These are phyloP conservation scores for Selene dorsalis DNA, from an alignment of 2,797 vertebrate species.

Conservation along the genomic window DNA sequence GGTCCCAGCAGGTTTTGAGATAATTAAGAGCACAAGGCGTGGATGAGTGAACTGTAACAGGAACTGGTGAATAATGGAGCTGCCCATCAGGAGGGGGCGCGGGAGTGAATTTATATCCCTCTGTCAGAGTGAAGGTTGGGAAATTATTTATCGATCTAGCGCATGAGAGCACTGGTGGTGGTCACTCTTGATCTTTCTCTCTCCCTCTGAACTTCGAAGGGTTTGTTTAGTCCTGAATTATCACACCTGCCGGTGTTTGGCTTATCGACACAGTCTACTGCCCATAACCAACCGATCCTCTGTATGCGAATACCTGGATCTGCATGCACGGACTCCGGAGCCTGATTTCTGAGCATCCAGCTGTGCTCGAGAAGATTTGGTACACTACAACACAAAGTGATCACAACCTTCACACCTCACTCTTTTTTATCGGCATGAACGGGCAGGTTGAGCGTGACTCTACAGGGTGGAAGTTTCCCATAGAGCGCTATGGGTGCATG, in stretches of 20 bases:
- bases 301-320: conserved; percentile 3
- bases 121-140: conserved; percentile 53
- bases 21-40: conserved; percentile 43
- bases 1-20: conserved; percentile 34
- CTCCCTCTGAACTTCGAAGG: conserved; percentile 29
- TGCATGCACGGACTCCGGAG: background rate
- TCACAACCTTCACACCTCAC: background rate
- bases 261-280: conserved; percentile 31
- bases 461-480: conserved; percentile 40
- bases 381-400: conserved; percentile 16
- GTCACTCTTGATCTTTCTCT: conserved; percentile 41
- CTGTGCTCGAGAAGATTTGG: conserved; percentile 24
- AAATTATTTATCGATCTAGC: conserved; percentile 74
- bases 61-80: conserved; percentile 58
- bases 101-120: conserved; percentile 55
- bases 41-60: conserved; percentile 12
- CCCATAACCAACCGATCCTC: conserved; percentile 2
- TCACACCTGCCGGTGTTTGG: conserved; percentile 12
- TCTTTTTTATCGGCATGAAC: background rate
- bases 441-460: conserved; percentile 13
- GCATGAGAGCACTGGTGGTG: conserved; percentile 42
- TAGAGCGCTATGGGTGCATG: conserved; percentile 30
- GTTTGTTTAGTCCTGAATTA: conserved; percentile 57
- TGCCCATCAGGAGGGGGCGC: conserved; percentile 15
- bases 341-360: conserved; percentile 27